phyloP scores from a whole-genome alignment of 2,113 vertebrate species.

The Pelmatolapia mariae region DNA sequence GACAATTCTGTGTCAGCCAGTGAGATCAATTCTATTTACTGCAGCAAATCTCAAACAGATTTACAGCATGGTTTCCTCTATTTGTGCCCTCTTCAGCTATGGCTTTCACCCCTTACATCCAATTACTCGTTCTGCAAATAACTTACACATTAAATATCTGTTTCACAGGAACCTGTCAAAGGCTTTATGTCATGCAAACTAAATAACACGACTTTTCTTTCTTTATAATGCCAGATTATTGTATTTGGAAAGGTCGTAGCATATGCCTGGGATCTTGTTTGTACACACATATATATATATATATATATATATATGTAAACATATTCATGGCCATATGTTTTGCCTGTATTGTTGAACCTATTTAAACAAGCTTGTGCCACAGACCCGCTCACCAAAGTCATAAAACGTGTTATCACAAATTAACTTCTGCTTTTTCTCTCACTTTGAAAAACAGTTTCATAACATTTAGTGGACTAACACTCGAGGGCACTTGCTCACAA shows the following conservation, averaged over 20 bases:
- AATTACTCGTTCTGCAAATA: neutral
- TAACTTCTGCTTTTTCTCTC: neutral
- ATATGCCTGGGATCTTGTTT: neutral
- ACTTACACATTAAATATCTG: neutral
- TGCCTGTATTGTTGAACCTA: neutral
- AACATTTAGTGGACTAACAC: neutral
- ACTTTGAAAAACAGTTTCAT: neutral
- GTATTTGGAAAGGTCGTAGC: neutral
- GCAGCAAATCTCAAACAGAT: neutral
- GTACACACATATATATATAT: too few species aligned
- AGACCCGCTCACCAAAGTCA: neutral
- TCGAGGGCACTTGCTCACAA: neutral
- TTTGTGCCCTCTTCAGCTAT: neutral
- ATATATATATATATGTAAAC: neutral
- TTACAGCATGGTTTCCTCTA: neutral
- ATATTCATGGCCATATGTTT: constrained; percentile 8
- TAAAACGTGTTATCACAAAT: neutral
- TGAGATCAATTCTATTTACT: neutral
- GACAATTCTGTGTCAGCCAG: neutral
- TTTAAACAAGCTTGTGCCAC: neutral
- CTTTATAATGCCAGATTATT: neutral
- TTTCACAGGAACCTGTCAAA: neutral
- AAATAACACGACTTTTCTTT: neutral
- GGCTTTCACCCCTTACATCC: neutral
- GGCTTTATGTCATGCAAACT: neutral